Evolutionary conservation across 2,888 invertebrate genomes (phyloP).

Genomic region (Octonoba sinensis): DNA sequence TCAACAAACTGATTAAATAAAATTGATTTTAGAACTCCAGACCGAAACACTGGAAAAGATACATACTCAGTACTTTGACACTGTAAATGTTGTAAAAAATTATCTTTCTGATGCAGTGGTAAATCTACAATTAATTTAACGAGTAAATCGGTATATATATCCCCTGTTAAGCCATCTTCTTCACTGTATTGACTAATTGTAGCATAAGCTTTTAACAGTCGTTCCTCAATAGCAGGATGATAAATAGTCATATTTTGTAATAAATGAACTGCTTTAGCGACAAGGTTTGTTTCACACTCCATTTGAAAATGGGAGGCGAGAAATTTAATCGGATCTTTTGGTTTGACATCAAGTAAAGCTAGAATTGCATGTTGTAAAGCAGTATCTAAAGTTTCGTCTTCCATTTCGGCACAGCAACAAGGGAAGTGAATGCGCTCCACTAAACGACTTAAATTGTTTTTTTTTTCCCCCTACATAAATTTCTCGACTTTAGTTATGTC

Average conservation of each 20-base stretch:
- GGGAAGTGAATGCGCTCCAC: no score
- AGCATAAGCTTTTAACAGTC: conserved; percentile 59
- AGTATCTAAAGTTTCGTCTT: conserved; percentile 54
- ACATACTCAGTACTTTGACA: conserved; percentile 65
- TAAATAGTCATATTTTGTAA: conserved; percentile 53
- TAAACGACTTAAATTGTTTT: no score
- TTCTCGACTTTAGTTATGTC: no score
- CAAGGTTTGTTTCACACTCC: conserved; percentile 65
- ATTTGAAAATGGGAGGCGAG: conserved; percentile 64
- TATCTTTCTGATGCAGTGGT: conserved; percentile 46
- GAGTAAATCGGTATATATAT: conserved; percentile 64
- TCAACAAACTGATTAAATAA: conserved; percentile 59
- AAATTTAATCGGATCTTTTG: conserved; percentile 64
- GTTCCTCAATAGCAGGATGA: conserved; percentile 59
- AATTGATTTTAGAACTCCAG: conserved; percentile 60
- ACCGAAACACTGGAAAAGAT: conserved; percentile 63
- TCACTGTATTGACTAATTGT: conserved; percentile 64
- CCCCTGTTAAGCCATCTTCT: conserved; percentile 64
- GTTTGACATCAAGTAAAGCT: conserved; percentile 61
- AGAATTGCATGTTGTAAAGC: conserved; percentile 58
- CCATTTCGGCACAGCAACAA: conserved; percentile 30
- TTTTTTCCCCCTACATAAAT: no score
- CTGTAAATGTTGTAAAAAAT: conserved; percentile 61
- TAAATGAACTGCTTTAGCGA: conserved; percentile 63
- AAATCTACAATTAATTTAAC: conserved; percentile 56